Evolutionary conservation across 2,888 invertebrate genomes (phyloP).

Genomic region (Polymixis flavicincta): DNA sequence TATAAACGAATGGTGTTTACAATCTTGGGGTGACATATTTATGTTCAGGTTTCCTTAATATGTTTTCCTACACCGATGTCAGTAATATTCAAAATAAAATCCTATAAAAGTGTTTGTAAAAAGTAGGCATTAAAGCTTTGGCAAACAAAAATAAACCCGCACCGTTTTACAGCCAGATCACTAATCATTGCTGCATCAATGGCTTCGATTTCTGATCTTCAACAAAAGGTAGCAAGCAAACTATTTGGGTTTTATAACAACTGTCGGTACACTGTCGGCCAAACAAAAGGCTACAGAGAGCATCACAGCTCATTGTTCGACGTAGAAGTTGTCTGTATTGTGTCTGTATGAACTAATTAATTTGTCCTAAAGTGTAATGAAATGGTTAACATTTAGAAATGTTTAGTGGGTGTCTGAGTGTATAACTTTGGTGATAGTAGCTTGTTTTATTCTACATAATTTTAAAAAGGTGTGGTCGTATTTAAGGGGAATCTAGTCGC

Average conservation of each 20-base stretch:
- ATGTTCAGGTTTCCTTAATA: too few relatives aligned
- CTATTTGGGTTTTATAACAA: conserved; percentile 44
- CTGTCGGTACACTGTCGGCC: conserved; percentile 36
- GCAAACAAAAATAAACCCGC: not conserved
- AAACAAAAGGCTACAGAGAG: conserved; percentile 45
- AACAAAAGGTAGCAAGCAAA: conserved; percentile 31
- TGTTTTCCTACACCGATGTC: too few relatives aligned
- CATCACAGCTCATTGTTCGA: conserved; percentile 38
- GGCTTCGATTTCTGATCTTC: not conserved
- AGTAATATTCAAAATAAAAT: too few relatives aligned
- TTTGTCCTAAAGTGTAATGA: conserved; percentile 41
- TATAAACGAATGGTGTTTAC: too few relatives aligned
- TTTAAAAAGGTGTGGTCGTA: too few relatives aligned
- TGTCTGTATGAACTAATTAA: conserved; percentile 42
- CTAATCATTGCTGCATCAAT: conserved; percentile 22
- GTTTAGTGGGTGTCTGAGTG: not conserved
- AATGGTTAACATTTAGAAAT: conserved; percentile 18
- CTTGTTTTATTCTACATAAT: not conserved
- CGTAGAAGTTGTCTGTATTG: conserved; percentile 34
- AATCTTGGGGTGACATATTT: too few relatives aligned
- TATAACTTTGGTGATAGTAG: not conserved
- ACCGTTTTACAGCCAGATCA: not conserved
- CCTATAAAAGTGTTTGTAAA: not conserved
- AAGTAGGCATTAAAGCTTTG: not conserved
- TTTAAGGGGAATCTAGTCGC: too few relatives aligned